A percentile compares a stretch with the other conserved stretches of the same genome.
phyloP scores from a whole-genome alignment of 2,888 invertebrate species.

The Pecten maximus region DNA sequence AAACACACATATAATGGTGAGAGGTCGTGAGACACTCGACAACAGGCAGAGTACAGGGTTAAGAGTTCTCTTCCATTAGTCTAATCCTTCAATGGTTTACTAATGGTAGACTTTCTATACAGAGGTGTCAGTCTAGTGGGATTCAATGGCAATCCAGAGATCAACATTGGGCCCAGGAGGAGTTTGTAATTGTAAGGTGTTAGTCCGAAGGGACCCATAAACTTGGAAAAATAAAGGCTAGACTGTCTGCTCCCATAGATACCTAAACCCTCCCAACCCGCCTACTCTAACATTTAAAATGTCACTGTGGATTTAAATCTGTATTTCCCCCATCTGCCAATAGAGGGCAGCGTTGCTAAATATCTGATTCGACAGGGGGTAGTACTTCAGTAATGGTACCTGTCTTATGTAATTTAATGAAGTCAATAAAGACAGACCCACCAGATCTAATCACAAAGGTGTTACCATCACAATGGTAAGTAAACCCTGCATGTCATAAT shows the following conservation, averaged over 20 bases:
- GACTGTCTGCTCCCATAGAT: not conserved
- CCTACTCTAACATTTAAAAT: not conserved
- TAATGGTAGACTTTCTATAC: not conserved
- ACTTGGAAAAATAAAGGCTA: not conserved
- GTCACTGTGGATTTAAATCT: not conserved
- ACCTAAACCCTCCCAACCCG: not conserved
- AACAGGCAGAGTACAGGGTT: not conserved
- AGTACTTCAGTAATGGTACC: not conserved
- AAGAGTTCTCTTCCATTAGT: not conserved
- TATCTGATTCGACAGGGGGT: not conserved
- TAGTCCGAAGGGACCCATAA: not conserved
- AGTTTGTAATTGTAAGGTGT: not conserved
- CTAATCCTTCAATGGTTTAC: not conserved
- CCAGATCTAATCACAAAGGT: not conserved
- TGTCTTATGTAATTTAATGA: too few relatives aligned
- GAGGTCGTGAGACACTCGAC: not conserved
- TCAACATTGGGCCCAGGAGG: not conserved
- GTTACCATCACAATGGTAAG: not conserved
- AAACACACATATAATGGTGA: not conserved
- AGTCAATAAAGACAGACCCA: not conserved
- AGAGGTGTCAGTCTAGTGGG: not conserved
- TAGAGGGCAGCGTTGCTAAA: too few relatives aligned
- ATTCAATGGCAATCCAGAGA: not conserved
- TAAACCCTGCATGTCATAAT: not conserved
- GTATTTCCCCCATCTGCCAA: not conserved